Base-by-base conservation (phyloP, 2,113 vertebrate species). In the Cyphomyrus discorhynchus region DNA sequence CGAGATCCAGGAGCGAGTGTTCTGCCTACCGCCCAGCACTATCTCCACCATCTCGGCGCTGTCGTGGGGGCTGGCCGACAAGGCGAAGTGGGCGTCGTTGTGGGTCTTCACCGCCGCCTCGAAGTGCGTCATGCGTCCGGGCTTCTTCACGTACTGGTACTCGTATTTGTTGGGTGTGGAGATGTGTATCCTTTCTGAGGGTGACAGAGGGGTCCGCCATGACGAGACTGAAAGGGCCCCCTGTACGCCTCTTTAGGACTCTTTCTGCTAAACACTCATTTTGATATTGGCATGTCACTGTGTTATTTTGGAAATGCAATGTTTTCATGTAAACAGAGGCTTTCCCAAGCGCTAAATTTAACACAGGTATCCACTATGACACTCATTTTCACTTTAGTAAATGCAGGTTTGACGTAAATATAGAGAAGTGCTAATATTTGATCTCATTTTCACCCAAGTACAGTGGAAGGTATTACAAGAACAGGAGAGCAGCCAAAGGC, bases 151-250 rank as follows among this genome's bases (percentile, higher is more conserved):
- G 24, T 98, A 98, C 90, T 98, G 98, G 94, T 98, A 99, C 92
- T 99, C 98, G 0, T 98, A 98, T 27, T 98, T 98, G 94, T 98
- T 98, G 24, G 98, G 97, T 0, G 97, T 98, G 91, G 97, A 98
- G 95, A 98, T 97, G 94, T 98, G 98, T 83, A 98, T 98, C 95
- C 97, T 97, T 97, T 98, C 98, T 99, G 94, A 91, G 85, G 90
- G 93, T 5, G 49, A 15, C 49, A 86, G 49, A 53, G 24, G 24
- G 85, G 10, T 53, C 49, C 85, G 17, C 15, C 50, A 6, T 52
- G 8, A 53, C 5, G 1, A 56, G 6, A 7, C 47, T 35, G 31
- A 52, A 50, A 52, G 24, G 27, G 10, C 1, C 82, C 21, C 45
- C 19, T 21, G 3, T 84, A 45, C 2, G 24, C 39, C 24, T 1